Conservation (phyloP, 2,888 invertebrate species). For the Halocaridina rubra region DNA sequence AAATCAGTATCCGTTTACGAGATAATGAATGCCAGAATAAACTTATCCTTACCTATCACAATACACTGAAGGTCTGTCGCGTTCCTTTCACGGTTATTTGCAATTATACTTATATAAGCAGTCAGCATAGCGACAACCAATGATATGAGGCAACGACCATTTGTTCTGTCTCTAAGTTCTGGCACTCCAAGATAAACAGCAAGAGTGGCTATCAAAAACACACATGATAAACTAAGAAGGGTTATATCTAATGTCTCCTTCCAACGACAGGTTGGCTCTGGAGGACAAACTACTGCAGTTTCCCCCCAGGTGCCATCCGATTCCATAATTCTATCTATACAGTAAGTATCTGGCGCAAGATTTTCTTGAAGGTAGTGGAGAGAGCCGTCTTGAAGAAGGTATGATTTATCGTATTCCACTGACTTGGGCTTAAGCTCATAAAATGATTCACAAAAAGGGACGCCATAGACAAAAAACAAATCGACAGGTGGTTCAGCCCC, state of each 20-base stretch:
- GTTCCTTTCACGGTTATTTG: neutral
- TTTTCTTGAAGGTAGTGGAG: constrained; percentile 1
- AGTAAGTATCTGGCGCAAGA: constrained; percentile 14
- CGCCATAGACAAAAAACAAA: neutral
- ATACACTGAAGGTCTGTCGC: neutral
- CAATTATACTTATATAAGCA: constrained; percentile 5
- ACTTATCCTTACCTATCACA: neutral
- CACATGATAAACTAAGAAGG: constrained; percentile 13
- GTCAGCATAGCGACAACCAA: constrained; percentile 38
- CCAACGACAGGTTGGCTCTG: neutral
- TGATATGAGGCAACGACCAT: constrained; percentile 47
- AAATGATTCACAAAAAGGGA: constrained; percentile 23
- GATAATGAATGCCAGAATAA: too few species aligned
- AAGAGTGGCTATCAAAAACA: constrained; percentile 27
- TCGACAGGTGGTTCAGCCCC: neutral
- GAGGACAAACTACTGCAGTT: neutral
- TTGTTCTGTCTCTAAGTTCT: constrained; percentile 31
- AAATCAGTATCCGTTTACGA: too few species aligned
- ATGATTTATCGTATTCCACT: neutral
- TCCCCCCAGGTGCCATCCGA: neutral
- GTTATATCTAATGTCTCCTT: neutral
- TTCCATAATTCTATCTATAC: constrained; percentile 2
- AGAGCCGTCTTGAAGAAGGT: constrained; percentile 27
- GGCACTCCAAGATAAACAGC: constrained; percentile 29
- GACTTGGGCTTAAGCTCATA: neutral